Evolutionary conservation across 2,888 invertebrate genomes (phyloP).

Genomic region (Elaeidobius kamerunicus): DNA sequence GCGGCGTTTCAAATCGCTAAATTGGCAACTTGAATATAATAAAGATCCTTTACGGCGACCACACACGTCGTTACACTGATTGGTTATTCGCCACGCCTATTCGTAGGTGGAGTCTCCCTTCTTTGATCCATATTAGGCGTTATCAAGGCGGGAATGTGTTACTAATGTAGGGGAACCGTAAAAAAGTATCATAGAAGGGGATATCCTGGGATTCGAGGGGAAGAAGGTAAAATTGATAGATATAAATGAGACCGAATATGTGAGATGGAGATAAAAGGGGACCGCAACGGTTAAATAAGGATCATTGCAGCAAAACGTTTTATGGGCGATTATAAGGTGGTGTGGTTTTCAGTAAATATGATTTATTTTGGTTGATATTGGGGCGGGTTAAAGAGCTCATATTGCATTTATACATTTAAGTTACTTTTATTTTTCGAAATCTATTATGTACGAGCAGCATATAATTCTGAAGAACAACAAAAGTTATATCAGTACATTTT

Average conservation of each 20-base stretch:
- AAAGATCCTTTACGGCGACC: constrained; percentile 51
- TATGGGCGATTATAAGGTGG: constrained; percentile 28
- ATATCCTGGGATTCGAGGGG: constrained; percentile 16
- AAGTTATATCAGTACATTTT: too few relatives aligned
- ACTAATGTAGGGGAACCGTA: not conserved
- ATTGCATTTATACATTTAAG: constrained; percentile 25
- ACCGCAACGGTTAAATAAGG: constrained; percentile 26
- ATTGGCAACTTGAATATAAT: constrained; percentile 50
- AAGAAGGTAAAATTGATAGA: constrained; percentile 9
- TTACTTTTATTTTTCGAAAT: constrained; percentile 19
- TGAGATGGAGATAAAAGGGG: constrained; percentile 23
- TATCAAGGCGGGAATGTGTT: not conserved
- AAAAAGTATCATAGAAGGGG: constrained; percentile 2
- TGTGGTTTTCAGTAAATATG: constrained; percentile 29
- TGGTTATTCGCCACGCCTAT: constrained; percentile 44
- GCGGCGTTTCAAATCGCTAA: constrained; percentile 47
- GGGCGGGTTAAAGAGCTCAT: constrained; percentile 15
- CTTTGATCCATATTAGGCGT: not conserved
- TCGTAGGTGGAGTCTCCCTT: constrained; percentile 11
- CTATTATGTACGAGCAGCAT: too few relatives aligned
- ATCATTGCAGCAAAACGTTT: constrained; percentile 25
- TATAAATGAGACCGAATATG: constrained; percentile 5
- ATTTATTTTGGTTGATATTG: constrained; percentile 36
- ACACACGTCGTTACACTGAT: constrained; percentile 51
- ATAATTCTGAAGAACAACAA: too few relatives aligned